Base-by-base conservation (phyloP, 2,113 vertebrate species). In the Ancistrus triradiatus region DNA sequence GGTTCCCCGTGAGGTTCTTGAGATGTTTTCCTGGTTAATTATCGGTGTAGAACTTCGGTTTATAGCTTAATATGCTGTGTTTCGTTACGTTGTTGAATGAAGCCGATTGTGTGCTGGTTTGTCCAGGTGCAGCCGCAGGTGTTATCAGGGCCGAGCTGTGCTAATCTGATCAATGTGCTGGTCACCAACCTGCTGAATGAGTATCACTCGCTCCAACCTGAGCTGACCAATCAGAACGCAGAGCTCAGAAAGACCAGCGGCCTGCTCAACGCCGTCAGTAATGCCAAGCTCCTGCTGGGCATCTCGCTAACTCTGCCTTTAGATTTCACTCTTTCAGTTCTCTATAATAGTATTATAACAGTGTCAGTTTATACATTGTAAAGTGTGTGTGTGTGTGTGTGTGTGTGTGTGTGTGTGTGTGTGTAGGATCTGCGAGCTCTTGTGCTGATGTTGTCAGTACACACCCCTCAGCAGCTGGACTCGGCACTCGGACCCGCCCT, bases 161-260 rank as follows among this genome's bases (percentile, higher is more conserved):
- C 91, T 72, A 98, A 90, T 77, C 86, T 99, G 76, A 91, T 95
- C 52, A 91, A 88, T 38, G 92, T 94, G 21, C 68, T 99, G 80
- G 93, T 95, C 75, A 90, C 92, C 25, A 97, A 95, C 81, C 89
- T 99, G 74, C 91, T 99, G 82, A 97, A 90, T 51, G 94, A 99
- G 4, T 93, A 95, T 84, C 91, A 91, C 83, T 92, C 88, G 75
- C 80, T 96, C 40, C 93, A 95, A 65, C 93, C 92, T 1, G 93
- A 97, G 63, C 91, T 95, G 70, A 84, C 87, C 38, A 91, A 88
- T 79, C 92, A 92, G 70, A 85, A 90, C 61, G 70, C 85, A 79
- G 95, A 98, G 83, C 91, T 98, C 76, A 92, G 88, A 87, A 95
- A 93, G 91, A 94, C 91, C 69, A 93, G 94, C 82, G 87, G 91